Base-by-base conservation (phyloP, 2,113 vertebrate genomes). In the Apeltes quadracus region DNA sequence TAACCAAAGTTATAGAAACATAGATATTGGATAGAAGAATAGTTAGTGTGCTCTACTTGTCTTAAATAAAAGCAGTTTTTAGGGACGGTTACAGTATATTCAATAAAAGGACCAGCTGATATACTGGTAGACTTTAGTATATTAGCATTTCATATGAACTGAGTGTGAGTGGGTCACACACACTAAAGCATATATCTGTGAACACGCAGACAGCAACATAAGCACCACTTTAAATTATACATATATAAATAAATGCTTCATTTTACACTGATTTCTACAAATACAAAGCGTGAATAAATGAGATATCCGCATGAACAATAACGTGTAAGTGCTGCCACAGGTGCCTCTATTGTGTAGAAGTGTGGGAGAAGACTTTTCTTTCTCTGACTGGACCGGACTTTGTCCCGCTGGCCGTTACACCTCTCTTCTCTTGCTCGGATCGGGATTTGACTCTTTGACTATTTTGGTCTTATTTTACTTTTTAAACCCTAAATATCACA, bases 131-230 rank as follows among this genome's bases (percentile, higher is more conserved):
- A 44, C 59, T 46, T 36, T 53, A 57, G 29, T 61, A 74, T 65
- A 65, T 70, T 70, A 53, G 54, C 54, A 4, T 74, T 57, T 75
- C 23, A 75, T 51, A 36, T 16, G 41, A 74, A 58, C 54, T 38
- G 78, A 59, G 41, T 14, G 41, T 44, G 9, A 8, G 36, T 22
- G 41, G 3, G 25, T n/a, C 48, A n/a, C 5, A 34, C 32, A 34
- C 32, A 6, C 29, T 51, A 1, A 38, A 53, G 16, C 66, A 54
- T 18, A 10, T 5, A 20, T 50, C 48, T 53, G 57, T 61, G 69
- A 29, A 51, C 16, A 57, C 34, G 22, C 39, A 25, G 14, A 23
- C 67, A 48, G 23, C n/a, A 13, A 25, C 4, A 38, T 16, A 18
- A 10, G 44, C 25, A 34, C 27, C 20, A 29, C 25, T 7, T 6